Conservation (phyloP, 2,113 vertebrate genomes). For the Serinus canaria region DNA sequence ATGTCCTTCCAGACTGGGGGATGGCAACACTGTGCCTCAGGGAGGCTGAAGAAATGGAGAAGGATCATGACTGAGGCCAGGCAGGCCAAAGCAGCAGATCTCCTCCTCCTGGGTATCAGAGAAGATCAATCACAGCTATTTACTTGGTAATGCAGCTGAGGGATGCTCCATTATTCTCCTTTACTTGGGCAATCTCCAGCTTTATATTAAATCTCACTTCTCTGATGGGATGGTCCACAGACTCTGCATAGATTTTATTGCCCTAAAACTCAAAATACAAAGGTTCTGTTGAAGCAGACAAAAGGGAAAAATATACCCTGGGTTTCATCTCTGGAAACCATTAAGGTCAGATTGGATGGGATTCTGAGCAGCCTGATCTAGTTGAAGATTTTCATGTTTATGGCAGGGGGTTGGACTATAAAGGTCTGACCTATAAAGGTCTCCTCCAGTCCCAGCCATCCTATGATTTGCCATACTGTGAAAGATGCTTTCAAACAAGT, state of each 20-base stretch:
- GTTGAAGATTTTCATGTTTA: neutral
- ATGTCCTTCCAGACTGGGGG: neutral
- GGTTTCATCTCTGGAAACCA: neutral
- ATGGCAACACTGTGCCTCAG: accelerated
- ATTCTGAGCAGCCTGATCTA: neutral
- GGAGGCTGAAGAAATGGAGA: neutral
- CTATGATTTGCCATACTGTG: neutral
- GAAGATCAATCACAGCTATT: neutral
- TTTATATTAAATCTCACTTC: neutral
- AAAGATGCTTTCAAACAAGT: neutral
- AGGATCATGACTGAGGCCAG: neutral
- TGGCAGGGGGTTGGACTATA: neutral
- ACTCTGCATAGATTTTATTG: neutral
- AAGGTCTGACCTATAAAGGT: neutral
- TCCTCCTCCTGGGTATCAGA: neutral
- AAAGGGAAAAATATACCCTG: neutral
- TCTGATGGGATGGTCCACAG: neutral
- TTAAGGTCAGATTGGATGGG: neutral
- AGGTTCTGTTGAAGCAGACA: neutral
- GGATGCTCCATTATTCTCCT: neutral
- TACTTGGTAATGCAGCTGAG: neutral
- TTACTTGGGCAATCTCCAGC: neutral
- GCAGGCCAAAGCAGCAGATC: neutral
- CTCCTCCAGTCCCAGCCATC: neutral
- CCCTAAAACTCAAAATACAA: neutral